Conservation (phyloP, 2,888 invertebrate genomes). For the Synanthedon myopaeformis region DNA sequence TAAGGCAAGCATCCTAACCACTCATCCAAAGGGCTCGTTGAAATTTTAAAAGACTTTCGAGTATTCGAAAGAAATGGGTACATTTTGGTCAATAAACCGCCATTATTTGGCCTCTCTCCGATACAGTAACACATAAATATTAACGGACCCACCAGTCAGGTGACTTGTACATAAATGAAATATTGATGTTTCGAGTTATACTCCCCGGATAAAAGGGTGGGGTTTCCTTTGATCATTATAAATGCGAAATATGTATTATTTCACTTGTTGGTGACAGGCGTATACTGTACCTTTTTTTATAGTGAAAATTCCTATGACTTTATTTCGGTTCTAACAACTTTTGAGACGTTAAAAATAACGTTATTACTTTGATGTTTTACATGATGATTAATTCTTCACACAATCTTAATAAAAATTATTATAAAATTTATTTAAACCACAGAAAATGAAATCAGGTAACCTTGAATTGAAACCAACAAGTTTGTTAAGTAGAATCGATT, state of each 20-base stretch:
- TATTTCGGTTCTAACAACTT: neutral
- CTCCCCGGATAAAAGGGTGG: neutral
- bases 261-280: neutral
- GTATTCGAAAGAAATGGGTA: too few relatives aligned
- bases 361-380: too few relatives aligned
- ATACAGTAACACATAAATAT: slow-evolving; percentile 34
- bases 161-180: slow-evolving; percentile 28
- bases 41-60: too few relatives aligned
- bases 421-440: too few relatives aligned
- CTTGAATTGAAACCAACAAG: too few relatives aligned
- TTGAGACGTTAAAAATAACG: neutral
- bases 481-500: too few relatives aligned
- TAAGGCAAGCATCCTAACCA: too few relatives aligned
- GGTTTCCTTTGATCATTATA: neutral
- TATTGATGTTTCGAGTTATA: slow-evolving; percentile 10
- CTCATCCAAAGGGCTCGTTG: too few relatives aligned
- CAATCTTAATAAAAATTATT: too few relatives aligned
- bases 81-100: slow-evolving; percentile 18
- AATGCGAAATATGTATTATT: neutral
- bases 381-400: too few relatives aligned
- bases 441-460: too few relatives aligned
- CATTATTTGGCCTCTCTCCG: slow-evolving; percentile 37
- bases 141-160: slow-evolving; percentile 29
- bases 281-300: neutral
- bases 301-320: neutral